Base-by-base conservation (phyloP, 2,113 vertebrate species). In the Oncorhynchus mykiss region DNA sequence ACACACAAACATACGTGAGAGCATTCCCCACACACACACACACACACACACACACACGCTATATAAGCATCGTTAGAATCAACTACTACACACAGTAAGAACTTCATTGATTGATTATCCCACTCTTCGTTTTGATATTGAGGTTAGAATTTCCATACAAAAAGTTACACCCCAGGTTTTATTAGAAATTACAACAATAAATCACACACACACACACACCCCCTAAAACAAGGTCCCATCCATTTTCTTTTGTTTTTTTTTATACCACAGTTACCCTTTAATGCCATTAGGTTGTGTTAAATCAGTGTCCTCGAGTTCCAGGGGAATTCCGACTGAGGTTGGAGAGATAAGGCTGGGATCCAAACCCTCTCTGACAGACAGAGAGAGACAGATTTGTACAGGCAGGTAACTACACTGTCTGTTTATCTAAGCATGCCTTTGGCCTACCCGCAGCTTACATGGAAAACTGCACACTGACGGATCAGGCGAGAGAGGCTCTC, bases 181-280 rank as follows among this genome's bases (percentile, higher is more conserved):
- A 57, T 57, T 57, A 57, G 5, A 57, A 18, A 57, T 57, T 7
- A 14, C 34, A 49, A 65, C 25, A 59, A 14, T 11, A 39, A 57
- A 18, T 39, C 66, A 76, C 54, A 70, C 54, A 59, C 20, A 70
- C 20, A 70, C 24, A 54, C 51, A 69, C n/a, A n/a, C n/a, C n/a
- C 34, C 67, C 6, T 51, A 11, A 54, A 62, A 12, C 22, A n/a
- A 59, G 12, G 8, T 24, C 22, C 9, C 51, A 18, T 18, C 51
- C 3, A 1, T 45, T 11, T 8, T 39, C 0, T 39, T 2, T 8
- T 3, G 0, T 45, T 9, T 39, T 39, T 39, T 2, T 39, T 45
- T 45, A 11, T 11, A 39, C 3, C 54, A 59, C 12, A 29, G 39
- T 45, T 67, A 27, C 24, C 27, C 4, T 67, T 24, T 66, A 66